These are phyloP conservation scores for Druon quercuslanigerum DNA, from an alignment of 1,140 invertebrate species.

Conservation along the genomic window DNA sequence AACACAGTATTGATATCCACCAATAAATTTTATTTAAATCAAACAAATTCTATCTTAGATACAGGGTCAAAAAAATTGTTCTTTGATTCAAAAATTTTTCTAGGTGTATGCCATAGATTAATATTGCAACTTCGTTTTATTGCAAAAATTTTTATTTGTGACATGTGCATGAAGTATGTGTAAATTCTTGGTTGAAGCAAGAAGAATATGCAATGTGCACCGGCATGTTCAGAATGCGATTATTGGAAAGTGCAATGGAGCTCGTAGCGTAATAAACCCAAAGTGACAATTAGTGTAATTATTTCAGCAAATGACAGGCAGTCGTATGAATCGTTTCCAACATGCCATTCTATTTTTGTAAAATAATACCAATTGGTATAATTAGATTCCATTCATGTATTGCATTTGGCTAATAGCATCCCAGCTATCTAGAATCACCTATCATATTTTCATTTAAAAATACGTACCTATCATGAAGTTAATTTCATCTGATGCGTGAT, in stretches of 20 bases:
- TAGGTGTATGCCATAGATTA: too few species aligned
- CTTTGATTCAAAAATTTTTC: too few species aligned
- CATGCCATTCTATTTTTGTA: background rate
- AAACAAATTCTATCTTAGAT: too few species aligned
- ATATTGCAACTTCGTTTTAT: background rate
- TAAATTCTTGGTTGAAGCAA: background rate
- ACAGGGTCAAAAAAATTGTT: too few species aligned
- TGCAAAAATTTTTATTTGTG: background rate
- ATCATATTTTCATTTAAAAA: too few species aligned
- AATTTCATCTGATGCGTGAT: too few species aligned
- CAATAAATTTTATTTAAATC: too few species aligned
- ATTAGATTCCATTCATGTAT: background rate
- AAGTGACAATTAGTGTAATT: slow-evolving; percentile 28
- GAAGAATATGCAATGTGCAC: slow-evolving; percentile 24
- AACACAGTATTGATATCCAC: too few species aligned
- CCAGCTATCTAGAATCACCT: too few species aligned
- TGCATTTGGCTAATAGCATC: too few species aligned
- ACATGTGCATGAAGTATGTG: slow-evolving; percentile 29
- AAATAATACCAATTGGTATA: background rate
- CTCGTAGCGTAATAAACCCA: slow-evolving; percentile 29
- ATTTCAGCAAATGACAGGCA: slow-evolving; percentile 18
- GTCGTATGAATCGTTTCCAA: background rate
- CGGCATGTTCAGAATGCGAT: slow-evolving; percentile 21
- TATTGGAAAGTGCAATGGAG: slow-evolving; percentile 28
- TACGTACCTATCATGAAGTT: too few species aligned